phyloP scores from a whole-genome alignment of 2,113 vertebrate genomes.

The Rhinolophus ferrumequinum region DNA sequence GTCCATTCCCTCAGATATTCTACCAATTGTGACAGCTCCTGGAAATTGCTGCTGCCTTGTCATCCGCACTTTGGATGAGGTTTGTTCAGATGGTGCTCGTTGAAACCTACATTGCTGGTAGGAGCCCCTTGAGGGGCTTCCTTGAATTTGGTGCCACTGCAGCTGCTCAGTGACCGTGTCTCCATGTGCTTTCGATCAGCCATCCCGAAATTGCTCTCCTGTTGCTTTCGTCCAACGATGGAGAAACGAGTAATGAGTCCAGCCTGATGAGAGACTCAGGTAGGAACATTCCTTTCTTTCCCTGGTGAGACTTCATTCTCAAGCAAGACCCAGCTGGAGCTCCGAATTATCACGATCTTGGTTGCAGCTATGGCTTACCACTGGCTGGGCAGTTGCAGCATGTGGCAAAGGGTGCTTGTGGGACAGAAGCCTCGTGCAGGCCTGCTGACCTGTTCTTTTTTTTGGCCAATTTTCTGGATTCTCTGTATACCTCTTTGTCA shows the following conservation, averaged over 20 bases:
- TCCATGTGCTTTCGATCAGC: neutral
- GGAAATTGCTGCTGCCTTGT: neutral
- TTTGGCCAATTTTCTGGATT: neutral
- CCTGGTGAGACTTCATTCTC: neutral
- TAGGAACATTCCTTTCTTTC: neutral
- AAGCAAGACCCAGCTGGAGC: neutral
- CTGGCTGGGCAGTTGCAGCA: fast-evolving
- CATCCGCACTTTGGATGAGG: neutral
- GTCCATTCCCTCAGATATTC: neutral
- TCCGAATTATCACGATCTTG: neutral
- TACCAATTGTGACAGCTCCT: fast-evolving
- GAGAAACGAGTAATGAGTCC: neutral
- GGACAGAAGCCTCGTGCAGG: neutral
- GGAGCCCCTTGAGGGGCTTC: neutral
- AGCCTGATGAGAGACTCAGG: neutral
- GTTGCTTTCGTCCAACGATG: neutral
- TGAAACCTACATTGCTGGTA: fast-evolving
- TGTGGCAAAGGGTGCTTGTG: neutral
- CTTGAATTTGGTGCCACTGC: neutral
- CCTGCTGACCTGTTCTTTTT: neutral
- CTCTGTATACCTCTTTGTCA: neutral
- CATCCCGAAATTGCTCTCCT: neutral
- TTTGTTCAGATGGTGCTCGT: neutral
- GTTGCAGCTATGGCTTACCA: neutral
- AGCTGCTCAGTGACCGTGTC: fast-evolving